phyloP scores from a whole-genome alignment of 2,797 vertebrate species.

The Percopsis omiscomaycus region DNA sequence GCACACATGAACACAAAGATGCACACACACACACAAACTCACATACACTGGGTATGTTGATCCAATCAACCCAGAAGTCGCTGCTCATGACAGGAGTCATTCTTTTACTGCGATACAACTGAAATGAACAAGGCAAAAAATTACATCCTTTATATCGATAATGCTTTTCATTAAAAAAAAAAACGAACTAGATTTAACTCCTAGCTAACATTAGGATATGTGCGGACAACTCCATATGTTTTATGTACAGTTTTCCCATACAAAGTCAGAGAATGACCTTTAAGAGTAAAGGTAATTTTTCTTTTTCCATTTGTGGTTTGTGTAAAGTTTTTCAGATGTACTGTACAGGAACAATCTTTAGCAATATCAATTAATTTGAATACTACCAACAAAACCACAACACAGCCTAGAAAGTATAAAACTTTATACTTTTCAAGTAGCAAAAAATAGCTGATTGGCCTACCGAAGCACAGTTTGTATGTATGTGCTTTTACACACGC shows the following conservation, averaged over 20 bases:
- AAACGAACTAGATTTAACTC: too few species aligned
- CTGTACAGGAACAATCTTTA: conserved; percentile 20
- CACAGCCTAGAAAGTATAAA: not conserved
- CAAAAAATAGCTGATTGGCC: too few species aligned
- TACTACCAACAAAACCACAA: conserved; percentile 27
- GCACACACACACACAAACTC: conserved; percentile 17
- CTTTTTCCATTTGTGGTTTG: conserved; percentile 26
- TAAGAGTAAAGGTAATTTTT: conserved; percentile 9
- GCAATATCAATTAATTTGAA: conserved; percentile 57
- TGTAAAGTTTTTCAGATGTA: conserved; percentile 13
- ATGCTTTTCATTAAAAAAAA: too few species aligned
- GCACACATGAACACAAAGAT: conserved; percentile 43
- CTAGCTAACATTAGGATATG: conserved; percentile 27
- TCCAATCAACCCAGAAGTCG: conserved; percentile 26
- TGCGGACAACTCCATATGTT: conserved; percentile 20
- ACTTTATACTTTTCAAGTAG: too few species aligned
- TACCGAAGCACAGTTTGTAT: too few species aligned
- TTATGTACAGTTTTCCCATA: conserved; percentile 23
- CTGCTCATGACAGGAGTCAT: conserved; percentile 49
- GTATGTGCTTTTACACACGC: too few species aligned
- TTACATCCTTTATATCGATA: too few species aligned
- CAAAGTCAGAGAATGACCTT: conserved; percentile 7
- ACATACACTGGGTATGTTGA: conserved; percentile 33
- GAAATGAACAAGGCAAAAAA: conserved; percentile 16
- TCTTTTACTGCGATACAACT: conserved; percentile 64